Percentiles rank a stretch among this genome's conserved stretches.
phyloP scores from a whole-genome alignment of 2,888 invertebrate species.

The Tyria jacobaeae region DNA sequence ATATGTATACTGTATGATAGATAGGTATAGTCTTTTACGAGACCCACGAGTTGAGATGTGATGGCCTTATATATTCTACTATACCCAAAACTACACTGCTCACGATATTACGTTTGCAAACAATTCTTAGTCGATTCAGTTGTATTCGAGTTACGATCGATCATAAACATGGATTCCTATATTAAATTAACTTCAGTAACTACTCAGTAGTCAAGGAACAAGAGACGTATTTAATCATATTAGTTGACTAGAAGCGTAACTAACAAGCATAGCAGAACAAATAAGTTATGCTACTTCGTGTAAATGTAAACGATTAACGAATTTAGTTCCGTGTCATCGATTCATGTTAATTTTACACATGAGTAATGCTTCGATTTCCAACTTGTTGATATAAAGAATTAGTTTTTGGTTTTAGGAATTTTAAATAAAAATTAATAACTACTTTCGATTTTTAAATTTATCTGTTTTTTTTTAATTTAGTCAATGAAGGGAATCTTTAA shows the following conservation, averaged over 20 bases:
- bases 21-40: no score
- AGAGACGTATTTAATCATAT: background rate
- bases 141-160: background rate
- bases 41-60: no score
- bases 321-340: slow-evolving; percentile 24
- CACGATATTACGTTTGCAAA: no score
- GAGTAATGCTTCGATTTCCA: background rate
- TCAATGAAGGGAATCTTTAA: no score
- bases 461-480: no score
- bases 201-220: background rate
- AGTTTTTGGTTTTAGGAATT: background rate
- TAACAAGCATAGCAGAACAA: slow-evolving; percentile 7
- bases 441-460: background rate
- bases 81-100: no score
- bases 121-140: background rate
- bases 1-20: no score
- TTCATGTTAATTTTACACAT: slow-evolving; percentile 16
- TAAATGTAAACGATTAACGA: slow-evolving; percentile 22
- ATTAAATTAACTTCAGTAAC: background rate
- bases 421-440: background rate
- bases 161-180: background rate
- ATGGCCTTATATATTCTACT: no score
- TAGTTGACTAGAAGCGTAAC: background rate
- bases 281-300: slow-evolving; percentile 6
- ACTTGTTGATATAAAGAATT: background rate